These are phyloP conservation scores for Coilia nasus DNA, from an alignment of 2,797 vertebrate genomes.

Conservation along the genomic window DNA sequence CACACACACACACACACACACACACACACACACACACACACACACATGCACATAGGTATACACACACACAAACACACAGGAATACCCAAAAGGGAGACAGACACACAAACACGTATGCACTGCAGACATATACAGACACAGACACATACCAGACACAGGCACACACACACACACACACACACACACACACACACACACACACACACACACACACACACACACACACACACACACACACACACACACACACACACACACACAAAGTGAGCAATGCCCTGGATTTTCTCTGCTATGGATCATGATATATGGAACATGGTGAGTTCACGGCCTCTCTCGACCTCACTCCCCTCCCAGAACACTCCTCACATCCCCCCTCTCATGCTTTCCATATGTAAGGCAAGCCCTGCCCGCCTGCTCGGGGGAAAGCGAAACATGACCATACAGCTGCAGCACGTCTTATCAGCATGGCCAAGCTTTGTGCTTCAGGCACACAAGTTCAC, in stretches of 20 bases:
- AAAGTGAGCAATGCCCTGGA: neutral
- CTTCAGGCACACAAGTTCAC: neutral
- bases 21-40: constrained; percentile 8
- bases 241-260: neutral
- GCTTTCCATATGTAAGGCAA: constrained; percentile 6
- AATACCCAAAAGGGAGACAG: neutral
- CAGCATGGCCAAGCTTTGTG: neutral
- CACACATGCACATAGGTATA: neutral
- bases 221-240: too few species aligned
- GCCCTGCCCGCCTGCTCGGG: neutral
- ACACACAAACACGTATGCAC: neutral
- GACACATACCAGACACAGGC: too few species aligned
- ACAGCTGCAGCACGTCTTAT: neutral
- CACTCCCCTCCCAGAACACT: neutral
- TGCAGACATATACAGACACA: too few species aligned
- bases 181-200: too few species aligned
- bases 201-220: too few species aligned
- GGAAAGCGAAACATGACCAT: neutral
- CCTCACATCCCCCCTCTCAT: neutral
- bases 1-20: neutral
- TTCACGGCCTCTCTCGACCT: constrained; percentile 14
- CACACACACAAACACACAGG: neutral
- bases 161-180: too few species aligned
- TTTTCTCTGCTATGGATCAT: neutral
- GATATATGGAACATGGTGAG: neutral